Percentiles rank a stretch among this genome's conserved stretches.
Evolutionary conservation across 2,888 invertebrate genomes (phyloP).

Genomic region (Osedax fenrisi): DNA sequence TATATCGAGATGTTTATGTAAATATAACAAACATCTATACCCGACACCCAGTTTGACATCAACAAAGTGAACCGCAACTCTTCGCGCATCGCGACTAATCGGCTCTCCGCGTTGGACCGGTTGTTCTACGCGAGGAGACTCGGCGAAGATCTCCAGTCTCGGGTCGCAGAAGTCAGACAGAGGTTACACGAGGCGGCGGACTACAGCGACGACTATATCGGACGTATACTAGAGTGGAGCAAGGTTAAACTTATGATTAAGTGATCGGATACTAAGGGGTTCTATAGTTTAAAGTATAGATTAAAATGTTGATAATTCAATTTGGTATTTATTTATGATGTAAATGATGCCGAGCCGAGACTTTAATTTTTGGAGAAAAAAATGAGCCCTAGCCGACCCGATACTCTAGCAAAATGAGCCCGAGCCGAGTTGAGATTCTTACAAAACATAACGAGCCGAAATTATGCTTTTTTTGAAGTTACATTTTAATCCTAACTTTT

Average conservation of each 20-base stretch:
- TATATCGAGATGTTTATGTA: slow-evolving; percentile 1
- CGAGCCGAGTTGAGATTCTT: not conserved
- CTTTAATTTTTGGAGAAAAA: too few species aligned
- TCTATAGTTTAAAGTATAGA: too few species aligned
- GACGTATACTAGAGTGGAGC: slow-evolving; percentile 17
- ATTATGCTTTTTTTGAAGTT: too few species aligned
- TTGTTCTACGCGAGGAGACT: slow-evolving; percentile 20
- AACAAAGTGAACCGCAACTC: slow-evolving; percentile 30
- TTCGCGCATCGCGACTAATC: slow-evolving; percentile 30
- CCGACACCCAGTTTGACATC: slow-evolving; percentile 36
- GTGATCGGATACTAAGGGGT: too few species aligned
- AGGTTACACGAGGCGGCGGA: not conserved
- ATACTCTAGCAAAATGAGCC: too few species aligned
- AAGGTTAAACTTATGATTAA: slow-evolving; percentile 8
- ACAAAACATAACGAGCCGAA: too few species aligned
- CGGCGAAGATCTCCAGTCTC: not conserved
- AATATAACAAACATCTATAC: too few species aligned
- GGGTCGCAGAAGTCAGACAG: not conserved
- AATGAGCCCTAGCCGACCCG: too few species aligned
- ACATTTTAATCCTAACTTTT: too few species aligned
- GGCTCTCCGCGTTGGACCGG: slow-evolving; percentile 27
- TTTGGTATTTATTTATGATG: too few species aligned
- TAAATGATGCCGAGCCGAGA: too few species aligned
- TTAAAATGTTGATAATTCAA: too few species aligned
- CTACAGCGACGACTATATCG: slow-evolving; percentile 18